Evolutionary conservation across 2,888 invertebrate species (phyloP), one percentile per base, ranked within the genome.

Genomic region (Imbricaverruca yamaguchii): DNA sequence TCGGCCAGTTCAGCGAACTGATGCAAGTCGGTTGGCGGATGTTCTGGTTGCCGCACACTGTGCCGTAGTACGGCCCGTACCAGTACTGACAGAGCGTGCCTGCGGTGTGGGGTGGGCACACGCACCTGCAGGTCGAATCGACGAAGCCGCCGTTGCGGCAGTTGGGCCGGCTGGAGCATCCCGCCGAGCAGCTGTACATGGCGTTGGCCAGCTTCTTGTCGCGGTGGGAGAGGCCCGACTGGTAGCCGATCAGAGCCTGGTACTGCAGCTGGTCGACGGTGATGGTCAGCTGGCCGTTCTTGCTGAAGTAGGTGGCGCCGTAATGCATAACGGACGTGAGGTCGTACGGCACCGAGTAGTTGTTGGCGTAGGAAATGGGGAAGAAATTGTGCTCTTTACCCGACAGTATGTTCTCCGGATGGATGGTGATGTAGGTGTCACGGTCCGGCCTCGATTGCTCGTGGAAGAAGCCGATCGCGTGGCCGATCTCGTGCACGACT

Each of bases 401-500:
- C 3, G 13, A 0, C 9, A 9, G n/a, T 9, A 69, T 69, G 79
- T 74, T 63, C 10, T 79, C 78, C 25, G 59, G 53, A 12, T 78
- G 39, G 15, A 69, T 23, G 69, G 69, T 69, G 39, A 69, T 10
- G 79, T 80, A 65, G 57, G 21, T 55, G 80, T 80, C 80, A 0
- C 82, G 53, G 25, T 59, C 63, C 55, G 80, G 57, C n/a, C 80
- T 65, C 15, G 80, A 80, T 57, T 82, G 82, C 59, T 80, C 80
- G 82, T 82, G 82, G 65, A n/a, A 67, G 61, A 82, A 79, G 77
- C 82, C 82, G 8, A 80, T 23, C n/a, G 82, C 82, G 79, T 82
- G 82, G 9, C 82, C 82, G 78, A 82, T 80, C 79, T 82, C 82
- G 63, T 82, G 82, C 25, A 79, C 80, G n/a, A 82, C 79, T 23